A percentile compares a stretch with the other conserved stretches of the same genome.
These are phyloP conservation scores for Castor canadensis DNA, from an alignment of 2,113 vertebrate species.

Conservation along the genomic window DNA sequence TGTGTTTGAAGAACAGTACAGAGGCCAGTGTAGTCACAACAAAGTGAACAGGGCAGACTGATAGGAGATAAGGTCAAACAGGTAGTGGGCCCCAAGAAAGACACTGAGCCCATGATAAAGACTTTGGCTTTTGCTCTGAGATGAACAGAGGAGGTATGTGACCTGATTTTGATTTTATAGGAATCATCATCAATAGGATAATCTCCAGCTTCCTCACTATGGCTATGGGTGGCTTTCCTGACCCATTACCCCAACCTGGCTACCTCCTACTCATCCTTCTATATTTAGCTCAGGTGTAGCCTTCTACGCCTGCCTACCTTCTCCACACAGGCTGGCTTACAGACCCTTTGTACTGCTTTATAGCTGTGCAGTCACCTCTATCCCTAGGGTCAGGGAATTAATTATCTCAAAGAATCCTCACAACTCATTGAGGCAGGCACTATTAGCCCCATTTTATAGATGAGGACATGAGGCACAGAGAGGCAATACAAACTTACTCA, in stretches of 20 bases:
- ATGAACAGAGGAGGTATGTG: not conserved
- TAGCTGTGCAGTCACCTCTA: not conserved
- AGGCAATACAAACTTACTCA: conserved; percentile 2
- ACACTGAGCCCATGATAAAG: not conserved
- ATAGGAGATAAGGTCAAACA: not conserved
- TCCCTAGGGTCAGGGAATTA: not conserved
- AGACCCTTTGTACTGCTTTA: not conserved
- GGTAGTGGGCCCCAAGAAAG: not conserved
- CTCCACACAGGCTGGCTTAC: not conserved
- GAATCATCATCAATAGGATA: not conserved
- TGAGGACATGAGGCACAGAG: conserved; percentile 28
- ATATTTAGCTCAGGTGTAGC: not conserved
- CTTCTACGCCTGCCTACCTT: conserved; percentile 13
- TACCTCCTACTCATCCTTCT: not conserved
- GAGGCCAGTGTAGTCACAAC: not conserved
- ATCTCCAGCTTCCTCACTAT: not conserved
- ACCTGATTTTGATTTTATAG: not conserved
- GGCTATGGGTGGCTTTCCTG: not conserved
- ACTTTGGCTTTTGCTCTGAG: not conserved
- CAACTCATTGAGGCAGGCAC: not conserved
- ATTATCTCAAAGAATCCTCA: conserved; percentile 1
- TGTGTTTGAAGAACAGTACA: not conserved
- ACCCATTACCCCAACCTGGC: not conserved
- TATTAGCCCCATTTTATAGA: conserved; percentile 19
- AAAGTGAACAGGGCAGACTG: not conserved